Percentiles rank a stretch among this genome's conserved stretches.
phyloP scores from a whole-genome alignment of 2,113 vertebrate genomes.

The Apaloderma vittatum region DNA sequence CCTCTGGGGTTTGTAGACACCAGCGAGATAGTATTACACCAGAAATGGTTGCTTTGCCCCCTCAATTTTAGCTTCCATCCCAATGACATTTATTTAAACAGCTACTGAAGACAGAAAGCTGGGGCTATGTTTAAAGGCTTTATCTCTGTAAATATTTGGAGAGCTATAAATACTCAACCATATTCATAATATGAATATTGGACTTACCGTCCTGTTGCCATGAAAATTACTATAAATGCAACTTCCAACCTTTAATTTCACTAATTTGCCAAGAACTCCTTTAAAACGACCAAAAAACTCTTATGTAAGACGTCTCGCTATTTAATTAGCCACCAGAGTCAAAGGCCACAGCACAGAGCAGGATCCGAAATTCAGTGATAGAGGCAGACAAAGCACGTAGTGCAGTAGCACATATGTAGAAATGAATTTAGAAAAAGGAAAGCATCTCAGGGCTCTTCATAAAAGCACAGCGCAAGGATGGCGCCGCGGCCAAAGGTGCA shows the following conservation, averaged over 20 bases:
- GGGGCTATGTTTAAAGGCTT: slow-evolving; percentile 22
- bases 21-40: background rate
- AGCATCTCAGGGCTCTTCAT: background rate
- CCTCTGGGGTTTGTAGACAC: background rate
- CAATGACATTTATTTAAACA: slow-evolving; percentile 34
- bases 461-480: background rate
- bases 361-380: background rate
- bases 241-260: slow-evolving; percentile 10
- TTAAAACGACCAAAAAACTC: background rate
- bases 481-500: background rate
- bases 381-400: background rate
- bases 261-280: background rate
- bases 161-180: slow-evolving; percentile 25
- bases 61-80: slow-evolving; percentile 4
- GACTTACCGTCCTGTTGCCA: slow-evolving; percentile 29
- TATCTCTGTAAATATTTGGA: slow-evolving; percentile 67
- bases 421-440: background rate
- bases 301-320: background rate
- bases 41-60: background rate
- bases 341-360: background rate
- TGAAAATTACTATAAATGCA: slow-evolving; percentile 27
- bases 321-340: background rate
- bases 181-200: slow-evolving; percentile 21
- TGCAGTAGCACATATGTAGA: background rate
- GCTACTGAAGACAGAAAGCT: slow-evolving; percentile 37